Conservation (phyloP, 2,113 vertebrate genomes). For the Antigone vipio region DNA sequence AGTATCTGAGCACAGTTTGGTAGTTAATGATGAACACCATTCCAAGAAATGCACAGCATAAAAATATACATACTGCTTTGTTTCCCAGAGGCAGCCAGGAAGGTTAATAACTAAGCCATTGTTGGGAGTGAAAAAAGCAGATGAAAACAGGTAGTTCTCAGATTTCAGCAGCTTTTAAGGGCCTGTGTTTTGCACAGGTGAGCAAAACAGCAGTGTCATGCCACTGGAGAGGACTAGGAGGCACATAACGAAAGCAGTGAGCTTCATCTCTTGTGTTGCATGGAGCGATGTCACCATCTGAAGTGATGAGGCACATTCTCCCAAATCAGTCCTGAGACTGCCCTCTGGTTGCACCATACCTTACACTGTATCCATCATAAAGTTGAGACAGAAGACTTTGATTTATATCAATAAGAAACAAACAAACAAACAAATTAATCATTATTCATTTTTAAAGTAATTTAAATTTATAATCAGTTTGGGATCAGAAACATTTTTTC, state of each 20-base stretch:
- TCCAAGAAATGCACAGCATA: background rate
- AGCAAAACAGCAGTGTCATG: background rate
- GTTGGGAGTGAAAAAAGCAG: background rate
- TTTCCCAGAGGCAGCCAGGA: background rate
- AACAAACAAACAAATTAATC: background rate
- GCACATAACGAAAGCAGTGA: background rate
- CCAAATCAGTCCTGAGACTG: background rate
- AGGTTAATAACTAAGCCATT: background rate
- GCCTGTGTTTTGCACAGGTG: too few relatives aligned
- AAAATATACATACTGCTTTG: accelerated
- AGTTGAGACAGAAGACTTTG: background rate
- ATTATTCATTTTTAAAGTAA: background rate
- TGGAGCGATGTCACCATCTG: background rate
- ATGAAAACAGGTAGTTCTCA: background rate
- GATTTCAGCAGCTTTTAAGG: background rate
- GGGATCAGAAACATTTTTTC: background rate
- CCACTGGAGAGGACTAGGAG: background rate
- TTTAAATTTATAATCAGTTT: background rate
- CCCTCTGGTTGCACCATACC: background rate
- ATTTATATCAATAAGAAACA: background rate
- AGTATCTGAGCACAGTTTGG: background rate
- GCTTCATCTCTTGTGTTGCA: background rate
- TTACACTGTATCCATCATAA: accelerated
- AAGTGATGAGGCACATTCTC: background rate
- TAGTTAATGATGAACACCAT: background rate